Evolutionary conservation across 2,888 invertebrate genomes (phyloP), one percentile per base, ranked within the genome.

Genomic region (Synanthedon formicaeformis): DNA sequence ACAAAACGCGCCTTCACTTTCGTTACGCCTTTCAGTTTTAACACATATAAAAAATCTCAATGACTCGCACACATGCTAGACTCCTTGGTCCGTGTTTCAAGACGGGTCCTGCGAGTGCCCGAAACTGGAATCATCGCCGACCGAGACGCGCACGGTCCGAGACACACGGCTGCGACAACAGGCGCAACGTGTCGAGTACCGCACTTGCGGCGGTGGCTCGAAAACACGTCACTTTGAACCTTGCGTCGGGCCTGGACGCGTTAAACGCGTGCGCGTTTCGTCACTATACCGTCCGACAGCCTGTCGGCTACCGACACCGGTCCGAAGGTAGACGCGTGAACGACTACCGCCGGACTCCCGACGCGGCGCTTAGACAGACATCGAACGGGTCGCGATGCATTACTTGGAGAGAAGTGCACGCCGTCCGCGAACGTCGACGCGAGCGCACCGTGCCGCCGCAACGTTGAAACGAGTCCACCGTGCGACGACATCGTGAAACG

Each of bases 11-110:
- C 41, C 41, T 41, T 41, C 41, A 41, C 41, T 41, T 41, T 41
- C 41, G 41, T 41, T 92, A 61, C 88, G 91, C 91, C 90, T 89
- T 83, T 88, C 78, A 88, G 89, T 88, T 90, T 85, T n/a, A 41
- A 41, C 41, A n/a, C 12, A n/a, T 23, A 41, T 41, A n/a, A 69
- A 68, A 59, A 60, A 63, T 81, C 90, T 89, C 90, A 87, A 88
- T 88, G 90, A 91, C 91, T 92, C 85, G 91, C 92, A 88, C 84
- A 90, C 89, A 41, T 41, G 41, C 41, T 41, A 41, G 41, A 41
- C 41, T 41, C 41, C 41, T 41, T 41, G 41, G 41, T 41, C 41
- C 41, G 41, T 41, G 41, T 41, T 41, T 41, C 41, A 41, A 41
- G 41, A 41, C 41, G 41, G 41, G 41, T 41, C 41, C 41, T 41